Conservation (phyloP, 2,797 vertebrate genomes). For the Lerista edwardsae region DNA sequence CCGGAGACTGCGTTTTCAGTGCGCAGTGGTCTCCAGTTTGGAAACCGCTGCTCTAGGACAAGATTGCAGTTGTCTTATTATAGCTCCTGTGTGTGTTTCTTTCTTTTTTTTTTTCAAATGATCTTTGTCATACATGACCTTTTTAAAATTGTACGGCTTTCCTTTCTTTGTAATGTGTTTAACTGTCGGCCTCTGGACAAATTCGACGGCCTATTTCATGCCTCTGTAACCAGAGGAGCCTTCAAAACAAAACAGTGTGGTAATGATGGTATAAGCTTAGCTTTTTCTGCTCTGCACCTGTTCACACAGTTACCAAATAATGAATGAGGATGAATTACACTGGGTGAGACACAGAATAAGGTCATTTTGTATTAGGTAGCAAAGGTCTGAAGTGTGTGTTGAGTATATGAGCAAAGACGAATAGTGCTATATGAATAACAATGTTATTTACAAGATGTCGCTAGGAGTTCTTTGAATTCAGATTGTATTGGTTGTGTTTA, state of each 20-base stretch:
- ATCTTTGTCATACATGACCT: not conserved
- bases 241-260: conserved; percentile 36
- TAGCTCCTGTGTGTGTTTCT: fast-evolving
- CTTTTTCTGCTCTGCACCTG: conserved; percentile 60
- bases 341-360: conserved; percentile 22
- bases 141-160: not conserved
- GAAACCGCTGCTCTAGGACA: too few species aligned
- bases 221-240: conserved; percentile 14
- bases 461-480: not conserved
- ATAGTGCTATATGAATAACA: not conserved
- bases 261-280: conserved; percentile 64
- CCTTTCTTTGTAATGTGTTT: not conserved
- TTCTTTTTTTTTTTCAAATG: not conserved
- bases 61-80: not conserved
- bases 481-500: not conserved
- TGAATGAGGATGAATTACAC: conserved; percentile 74
- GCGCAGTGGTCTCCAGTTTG: too few species aligned
- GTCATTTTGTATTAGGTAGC: conserved; percentile 2
- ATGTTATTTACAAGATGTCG: not conserved
- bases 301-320: conserved; percentile 66
- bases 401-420: not conserved
- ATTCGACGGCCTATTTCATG: not conserved
- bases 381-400: not conserved
- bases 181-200: not conserved
- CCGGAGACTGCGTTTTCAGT: too few species aligned